Percentiles rank a stretch among this genome's conserved stretches.
Evolutionary conservation across 2,888 invertebrate genomes (phyloP).

Genomic region (Chalcosyrphus nemorum): DNA sequence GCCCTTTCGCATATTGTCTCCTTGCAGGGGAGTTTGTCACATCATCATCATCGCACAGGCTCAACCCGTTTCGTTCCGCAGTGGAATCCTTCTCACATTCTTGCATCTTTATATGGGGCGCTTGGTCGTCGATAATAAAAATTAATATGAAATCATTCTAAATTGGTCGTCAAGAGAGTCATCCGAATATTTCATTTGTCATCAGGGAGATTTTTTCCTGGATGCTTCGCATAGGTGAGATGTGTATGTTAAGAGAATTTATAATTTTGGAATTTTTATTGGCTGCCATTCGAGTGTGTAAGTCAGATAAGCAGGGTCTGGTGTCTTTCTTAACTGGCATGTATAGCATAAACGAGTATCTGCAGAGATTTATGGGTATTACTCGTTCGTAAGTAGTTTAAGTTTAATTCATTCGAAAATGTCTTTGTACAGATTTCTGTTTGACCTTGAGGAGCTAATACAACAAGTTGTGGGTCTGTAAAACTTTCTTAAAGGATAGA

Average conservation of each 20-base stretch:
- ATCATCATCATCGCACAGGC: background rate
- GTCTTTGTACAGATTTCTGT: too few relatives aligned
- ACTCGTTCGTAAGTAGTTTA: too few relatives aligned
- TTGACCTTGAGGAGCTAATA: too few relatives aligned
- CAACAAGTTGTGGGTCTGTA: too few relatives aligned
- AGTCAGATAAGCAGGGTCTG: background rate
- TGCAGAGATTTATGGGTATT: too few relatives aligned
- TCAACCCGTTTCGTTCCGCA: conserved; percentile 16
- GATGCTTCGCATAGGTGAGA: conserved; percentile 49
- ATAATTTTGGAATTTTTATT: conserved; percentile 23
- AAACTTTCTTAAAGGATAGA: too few relatives aligned
- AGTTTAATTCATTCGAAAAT: too few relatives aligned
- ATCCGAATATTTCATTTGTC: conserved; percentile 41
- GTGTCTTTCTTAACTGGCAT: background rate
- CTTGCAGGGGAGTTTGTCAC: conserved; percentile 29
- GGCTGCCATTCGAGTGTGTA: background rate
- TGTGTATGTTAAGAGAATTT: conserved; percentile 42
- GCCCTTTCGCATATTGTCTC: conserved; percentile 62
- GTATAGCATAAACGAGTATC: background rate
- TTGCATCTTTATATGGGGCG: conserved; percentile 33
- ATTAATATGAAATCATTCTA: conserved; percentile 33
- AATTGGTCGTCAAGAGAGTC: conserved; percentile 28
- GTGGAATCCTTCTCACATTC: conserved; percentile 45
- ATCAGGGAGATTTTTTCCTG: conserved; percentile 7
- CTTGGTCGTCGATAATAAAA: conserved; percentile 32